These are phyloP conservation scores for Caenorhabditis sp. DNA, from an alignment of 2,888 invertebrate genomes.

Conservation along the genomic window DNA sequence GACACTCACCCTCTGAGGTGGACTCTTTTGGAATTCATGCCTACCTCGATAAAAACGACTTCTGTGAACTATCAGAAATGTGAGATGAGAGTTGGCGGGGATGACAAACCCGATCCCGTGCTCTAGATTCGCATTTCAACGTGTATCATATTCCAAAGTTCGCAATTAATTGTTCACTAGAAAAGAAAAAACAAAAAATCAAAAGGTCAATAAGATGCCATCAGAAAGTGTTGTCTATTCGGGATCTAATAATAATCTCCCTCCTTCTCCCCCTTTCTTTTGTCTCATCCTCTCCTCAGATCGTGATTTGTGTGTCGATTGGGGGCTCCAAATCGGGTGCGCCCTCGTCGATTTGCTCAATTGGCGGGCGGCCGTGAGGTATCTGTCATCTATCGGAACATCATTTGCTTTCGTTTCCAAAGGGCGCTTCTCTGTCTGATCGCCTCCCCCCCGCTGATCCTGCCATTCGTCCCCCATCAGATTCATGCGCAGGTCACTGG, in stretches of 20 bases:
- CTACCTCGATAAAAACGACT: constrained; percentile 15
- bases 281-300: no score
- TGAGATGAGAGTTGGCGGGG: no score
- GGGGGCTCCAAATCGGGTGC: constrained; percentile 49
- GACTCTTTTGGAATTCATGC: constrained; percentile 28
- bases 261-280: neutral
- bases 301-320: constrained; percentile 59
- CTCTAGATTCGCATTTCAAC: neutral
- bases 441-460: constrained; percentile 19
- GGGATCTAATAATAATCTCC: constrained; percentile 24
- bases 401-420: constrained; percentile 45
- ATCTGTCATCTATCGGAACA: constrained; percentile 58
- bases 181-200: no score
- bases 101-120: neutral
- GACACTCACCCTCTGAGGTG: constrained; percentile 24
- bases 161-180: no score
- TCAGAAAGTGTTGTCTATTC: neutral
- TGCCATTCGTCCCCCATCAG: constrained; percentile 35
- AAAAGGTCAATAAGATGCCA: constrained; percentile 28
- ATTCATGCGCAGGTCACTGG: constrained; percentile 11
- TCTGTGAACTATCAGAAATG: neutral
- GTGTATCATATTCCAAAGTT: no score
- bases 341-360: constrained; percentile 43
- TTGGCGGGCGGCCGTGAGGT: constrained; percentile 46
- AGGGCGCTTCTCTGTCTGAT: constrained; percentile 14